A percentile compares a stretch with the other conserved stretches of the same genome.
Conservation (phyloP, 2,888 invertebrate genomes). For the Andrena dorsata region DNA sequence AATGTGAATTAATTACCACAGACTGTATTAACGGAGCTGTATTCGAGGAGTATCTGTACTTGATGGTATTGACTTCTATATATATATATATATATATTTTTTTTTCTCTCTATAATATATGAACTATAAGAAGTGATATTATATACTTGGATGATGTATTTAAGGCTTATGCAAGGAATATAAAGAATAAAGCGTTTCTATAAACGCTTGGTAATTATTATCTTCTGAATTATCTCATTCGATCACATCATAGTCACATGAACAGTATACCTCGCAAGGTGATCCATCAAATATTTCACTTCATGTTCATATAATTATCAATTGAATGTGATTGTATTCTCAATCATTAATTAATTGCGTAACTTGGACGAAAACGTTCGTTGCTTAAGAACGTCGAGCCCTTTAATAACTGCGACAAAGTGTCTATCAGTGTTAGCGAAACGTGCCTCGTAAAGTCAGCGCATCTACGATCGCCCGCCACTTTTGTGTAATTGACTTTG, state of each 20-base stretch:
- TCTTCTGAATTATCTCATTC: constrained; percentile 42
- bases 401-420: neutral
- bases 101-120: constrained; percentile 4
- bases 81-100: neutral
- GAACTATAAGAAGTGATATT: constrained; percentile 8
- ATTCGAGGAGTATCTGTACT: constrained; percentile 10
- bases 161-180: constrained; percentile 22
- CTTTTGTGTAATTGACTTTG: constrained; percentile 11
- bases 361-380: neutral
- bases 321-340: constrained; percentile 23
- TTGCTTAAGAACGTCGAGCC: neutral
- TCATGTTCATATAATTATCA: constrained; percentile 21
- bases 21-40: constrained; percentile 33
- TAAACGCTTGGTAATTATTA: constrained; percentile 43
- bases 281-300: constrained; percentile 26
- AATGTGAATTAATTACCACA: constrained; percentile 18
- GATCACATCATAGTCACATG: constrained; percentile 23
- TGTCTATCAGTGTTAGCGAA: neutral
- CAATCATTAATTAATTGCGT: neutral
- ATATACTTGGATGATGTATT: constrained; percentile 35
- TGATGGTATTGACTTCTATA: constrained; percentile 26
- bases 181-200: constrained; percentile 55
- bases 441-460: neutral
- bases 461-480: constrained; percentile 2
- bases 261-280: constrained; percentile 1